Evolutionary conservation across 1,140 invertebrate genomes (phyloP), one percentile per base, ranked within the genome.

Genomic region (Agraylea sexmaculata): DNA sequence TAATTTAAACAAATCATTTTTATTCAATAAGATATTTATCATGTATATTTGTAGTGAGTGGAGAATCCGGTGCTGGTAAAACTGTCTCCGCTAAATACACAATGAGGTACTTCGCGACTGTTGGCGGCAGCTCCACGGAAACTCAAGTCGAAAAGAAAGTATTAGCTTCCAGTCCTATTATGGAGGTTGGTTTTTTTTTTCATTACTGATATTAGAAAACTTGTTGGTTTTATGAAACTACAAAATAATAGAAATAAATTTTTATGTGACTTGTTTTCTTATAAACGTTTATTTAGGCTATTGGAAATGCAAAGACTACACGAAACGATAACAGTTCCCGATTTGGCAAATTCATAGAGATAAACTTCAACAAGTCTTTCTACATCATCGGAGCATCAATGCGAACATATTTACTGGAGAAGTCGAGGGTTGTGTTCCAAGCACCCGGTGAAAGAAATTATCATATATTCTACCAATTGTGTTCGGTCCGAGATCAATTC

Each of bases 261-360:
- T 10, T 15, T 16, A 12, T 21, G 19, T 42, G 21, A 19, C 8
- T 19, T 12, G 25, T 4, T 8, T 30, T 40, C n/a, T 6, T 16
- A 15, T 36, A 40, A 32, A 40, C 10, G 4, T 6, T 40, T 34
- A 37, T 35, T n/a, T 58, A 86, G 79, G 91, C 94, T 0, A 94
- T 99, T 48, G 95, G 95, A 21, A 99, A 99, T 68, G 95, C 95
- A 0, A 99, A 98, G 66, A 99, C 95, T 0, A 96, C 90, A 0
- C 69, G 95, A 20, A 99, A 99, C 62, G 94, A 99, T 60, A 99
- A 99, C 64, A 95, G 89, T 37, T 95, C 90, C 11, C 70, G 94
- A 20, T 99, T 99, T 69, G 93, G 87, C 17, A 87, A 87, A 58
- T 87, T 94, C 60, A 96, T 97, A 36, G 87, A 99, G 64, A 81